Evolutionary conservation across 2,888 invertebrate species (phyloP).

Genomic region (Gasteruption jaculator): DNA sequence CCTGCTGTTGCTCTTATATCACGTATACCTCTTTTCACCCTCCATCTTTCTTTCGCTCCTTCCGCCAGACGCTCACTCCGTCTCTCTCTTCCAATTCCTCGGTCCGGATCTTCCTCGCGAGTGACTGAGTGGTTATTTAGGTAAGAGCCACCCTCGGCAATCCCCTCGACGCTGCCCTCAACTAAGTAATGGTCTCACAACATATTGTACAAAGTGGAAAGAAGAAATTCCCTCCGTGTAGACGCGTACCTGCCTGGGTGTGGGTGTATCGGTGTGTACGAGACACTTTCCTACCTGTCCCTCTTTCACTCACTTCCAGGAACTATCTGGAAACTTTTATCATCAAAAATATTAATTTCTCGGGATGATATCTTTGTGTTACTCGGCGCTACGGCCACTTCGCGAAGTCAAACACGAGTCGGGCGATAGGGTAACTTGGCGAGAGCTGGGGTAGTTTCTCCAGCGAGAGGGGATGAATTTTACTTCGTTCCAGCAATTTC

Average conservation of each 20-base stretch:
- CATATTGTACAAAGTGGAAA: conserved; percentile 48
- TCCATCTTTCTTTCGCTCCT: conserved; percentile 14
- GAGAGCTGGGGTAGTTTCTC: no score
- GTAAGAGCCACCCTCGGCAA: conserved; percentile 44
- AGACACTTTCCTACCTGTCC: conserved; percentile 25
- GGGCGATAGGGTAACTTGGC: no score
- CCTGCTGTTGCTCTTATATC: conserved; percentile 45
- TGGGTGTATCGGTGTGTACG: no score
- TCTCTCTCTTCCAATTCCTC: no score
- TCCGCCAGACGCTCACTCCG: conserved; percentile 26
- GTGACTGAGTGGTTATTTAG: conserved; percentile 53
- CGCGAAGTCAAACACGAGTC: no score
- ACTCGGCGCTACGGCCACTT: no score
- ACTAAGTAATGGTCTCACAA: conserved; percentile 47
- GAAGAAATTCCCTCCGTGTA: no score
- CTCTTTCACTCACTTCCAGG: conserved; percentile 19
- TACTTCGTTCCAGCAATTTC: no score
- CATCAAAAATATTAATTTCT: no score
- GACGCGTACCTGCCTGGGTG: no score
- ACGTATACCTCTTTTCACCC: conserved; percentile 31
- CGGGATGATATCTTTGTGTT: no score
- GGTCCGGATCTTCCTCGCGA: conserved; percentile 42
- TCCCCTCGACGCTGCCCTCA: conserved; percentile 31
- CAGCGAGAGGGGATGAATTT: no score
- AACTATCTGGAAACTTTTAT: conserved; percentile 17